Percentiles rank a stretch among this genome's conserved stretches.
Conservation (phyloP, 2,797 vertebrate genomes). For the Momotus momota region DNA sequence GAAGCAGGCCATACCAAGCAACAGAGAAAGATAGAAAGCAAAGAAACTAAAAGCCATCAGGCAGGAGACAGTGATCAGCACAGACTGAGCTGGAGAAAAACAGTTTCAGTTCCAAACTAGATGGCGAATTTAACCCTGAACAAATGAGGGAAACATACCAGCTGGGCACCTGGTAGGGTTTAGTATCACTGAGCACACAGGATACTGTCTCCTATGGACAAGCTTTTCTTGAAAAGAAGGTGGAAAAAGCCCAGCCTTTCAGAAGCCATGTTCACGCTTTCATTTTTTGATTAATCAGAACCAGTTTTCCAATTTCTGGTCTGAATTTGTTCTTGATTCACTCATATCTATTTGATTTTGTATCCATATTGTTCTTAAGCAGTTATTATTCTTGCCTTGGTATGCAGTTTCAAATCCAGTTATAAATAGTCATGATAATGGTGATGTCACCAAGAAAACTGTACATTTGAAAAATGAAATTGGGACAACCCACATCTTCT, state of each 20-base stretch:
- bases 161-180: neutral
- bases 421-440: neutral
- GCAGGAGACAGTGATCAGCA: neutral
- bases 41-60: neutral
- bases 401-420: neutral
- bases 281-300: neutral
- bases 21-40: neutral
- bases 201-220: neutral
- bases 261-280: neutral
- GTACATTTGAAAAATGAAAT: neutral
- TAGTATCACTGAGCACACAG: neutral
- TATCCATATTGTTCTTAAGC: neutral
- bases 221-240: neutral
- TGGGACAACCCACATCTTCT: slow-evolving; percentile 3
- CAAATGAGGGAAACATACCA: neutral
- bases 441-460: slow-evolving; percentile 3
- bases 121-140: neutral
- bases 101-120: neutral
- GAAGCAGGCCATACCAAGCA: neutral
- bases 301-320: neutral
- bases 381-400: neutral
- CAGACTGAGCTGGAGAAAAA: neutral
- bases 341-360: neutral
- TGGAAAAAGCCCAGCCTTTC: neutral
- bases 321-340: neutral